Evolutionary conservation across 2,797 vertebrate genomes (phyloP).

Genomic region (Hephaestus fuliginosus): DNA sequence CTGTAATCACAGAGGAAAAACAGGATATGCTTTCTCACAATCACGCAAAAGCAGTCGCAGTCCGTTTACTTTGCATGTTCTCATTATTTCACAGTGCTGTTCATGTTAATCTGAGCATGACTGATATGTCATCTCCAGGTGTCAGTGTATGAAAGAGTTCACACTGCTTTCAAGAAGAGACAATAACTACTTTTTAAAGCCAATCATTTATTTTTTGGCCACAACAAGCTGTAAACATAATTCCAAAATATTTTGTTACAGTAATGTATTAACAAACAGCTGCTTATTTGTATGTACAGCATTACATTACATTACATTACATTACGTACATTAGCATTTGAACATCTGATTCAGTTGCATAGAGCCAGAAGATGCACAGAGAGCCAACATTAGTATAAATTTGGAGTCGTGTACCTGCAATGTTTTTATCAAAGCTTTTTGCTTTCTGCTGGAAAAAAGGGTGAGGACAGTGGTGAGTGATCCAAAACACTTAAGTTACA

Average conservation of each 20-base stretch:
- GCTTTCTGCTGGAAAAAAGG: too few species aligned
- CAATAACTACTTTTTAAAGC: neutral
- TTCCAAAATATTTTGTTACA: neutral
- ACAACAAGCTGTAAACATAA: neutral
- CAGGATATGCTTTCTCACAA: constrained; percentile 5
- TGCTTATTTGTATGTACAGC: too few species aligned
- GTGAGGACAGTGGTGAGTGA: too few species aligned
- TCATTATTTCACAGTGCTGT: constrained; percentile 1
- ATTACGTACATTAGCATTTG: too few species aligned
- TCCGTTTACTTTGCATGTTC: neutral
- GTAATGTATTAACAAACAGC: neutral
- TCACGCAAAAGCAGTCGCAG: constrained; percentile 16
- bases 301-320: too few species aligned
- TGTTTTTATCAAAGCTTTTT: too few species aligned
- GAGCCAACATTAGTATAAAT: too few species aligned
- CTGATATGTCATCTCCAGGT: neutral
- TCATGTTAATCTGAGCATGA: neutral
- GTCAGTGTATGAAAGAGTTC: neutral
- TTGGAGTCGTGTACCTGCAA: too few species aligned
- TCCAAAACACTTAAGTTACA: too few species aligned
- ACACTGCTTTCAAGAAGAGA: too few species aligned
- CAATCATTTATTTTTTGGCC: neutral
- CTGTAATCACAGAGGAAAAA: neutral
- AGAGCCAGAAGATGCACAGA: too few species aligned
- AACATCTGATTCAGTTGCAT: too few species aligned